These are phyloP conservation scores for Xestia c-nigrum DNA, from an alignment of 2,888 invertebrate genomes.

Conservation along the genomic window DNA sequence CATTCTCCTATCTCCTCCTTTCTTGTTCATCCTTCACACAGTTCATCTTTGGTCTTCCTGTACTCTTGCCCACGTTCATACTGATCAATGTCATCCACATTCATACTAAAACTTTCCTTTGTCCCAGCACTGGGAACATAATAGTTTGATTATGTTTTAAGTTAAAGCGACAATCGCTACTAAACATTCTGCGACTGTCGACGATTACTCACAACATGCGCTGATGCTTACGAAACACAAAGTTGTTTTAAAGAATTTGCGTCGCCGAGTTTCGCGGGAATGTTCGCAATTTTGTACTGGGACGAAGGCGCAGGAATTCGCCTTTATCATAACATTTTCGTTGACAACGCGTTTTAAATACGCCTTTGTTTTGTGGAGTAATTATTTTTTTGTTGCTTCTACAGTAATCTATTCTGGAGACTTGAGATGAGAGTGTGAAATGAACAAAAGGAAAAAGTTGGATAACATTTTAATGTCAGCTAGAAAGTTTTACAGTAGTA, in stretches of 20 bases:
- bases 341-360: constrained; percentile 66
- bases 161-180: background rate
- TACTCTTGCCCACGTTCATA: background rate
- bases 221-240: constrained; percentile 58
- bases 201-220: constrained; percentile 46
- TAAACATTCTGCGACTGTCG: constrained; percentile 3
- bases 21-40: background rate
- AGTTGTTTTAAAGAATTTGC: constrained; percentile 72
- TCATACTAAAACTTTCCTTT: background rate
- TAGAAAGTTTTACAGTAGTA: background rate
- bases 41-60: background rate
- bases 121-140: background rate
- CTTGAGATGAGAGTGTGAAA: constrained; percentile 17
- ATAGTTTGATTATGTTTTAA: background rate
- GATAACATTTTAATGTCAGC: background rate
- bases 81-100: background rate
- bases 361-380: constrained; percentile 45
- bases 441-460: background rate
- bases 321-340: constrained; percentile 71
- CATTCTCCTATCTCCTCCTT: background rate
- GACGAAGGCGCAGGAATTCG: constrained; percentile 62
- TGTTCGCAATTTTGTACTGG: constrained; percentile 66
- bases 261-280: constrained; percentile 64
- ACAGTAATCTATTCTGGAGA: constrained; percentile 5
- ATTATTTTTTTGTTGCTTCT: constrained; percentile 46